Base-by-base conservation (phyloP, 2,113 vertebrate genomes). In the Coreoperca whiteheadi region DNA sequence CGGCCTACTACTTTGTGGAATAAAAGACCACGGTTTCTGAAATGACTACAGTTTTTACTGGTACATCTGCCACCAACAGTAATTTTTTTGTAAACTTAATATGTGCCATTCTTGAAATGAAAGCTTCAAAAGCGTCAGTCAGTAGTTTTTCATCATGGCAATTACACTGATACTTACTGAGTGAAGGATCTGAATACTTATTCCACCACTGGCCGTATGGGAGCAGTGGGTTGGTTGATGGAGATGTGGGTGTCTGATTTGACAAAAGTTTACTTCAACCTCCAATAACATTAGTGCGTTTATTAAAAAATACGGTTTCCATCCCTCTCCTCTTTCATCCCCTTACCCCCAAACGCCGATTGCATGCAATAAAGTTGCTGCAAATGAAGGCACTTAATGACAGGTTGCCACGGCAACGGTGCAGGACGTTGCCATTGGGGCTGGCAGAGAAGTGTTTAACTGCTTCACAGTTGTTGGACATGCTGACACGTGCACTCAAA, bases 401-500 rank as follows among this genome's bases (percentile, higher is more conserved):
- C 79, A 61, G 9, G 91, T 94, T 92, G 87, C 88, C 86, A 92
- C 76, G 74, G 92, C 80, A 83, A 93, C 84, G 1, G 73, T 64
- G 86, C 81, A 65, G 78, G 81, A 89, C 53, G 86, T 71, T 74
- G 82, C 85, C 76, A 2, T 46, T 65, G 63, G 68, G 74, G 77
- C 63, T 78, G 30, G 63, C 34, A 8, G 59, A 63, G 81, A 43
- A 66, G 83, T 77, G 81, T 87, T 79, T 75, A 87, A 85, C 78
- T 53, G 81, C 73, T 50, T 83, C 76, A 46, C 70, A 83, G 46
- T 83, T 79, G 65, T 76, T 51, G 48, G 78, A 84, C 80, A 70
- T 50, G 77, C 75, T 73, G 64, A 53, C 86, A 51, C 18, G 57
- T 60, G 61, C 74, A 21, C 60, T 32, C 50, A 1, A 46, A 57